Conservation (phyloP, 1,140 invertebrate genomes). For the Leptoteleia sp. region DNA sequence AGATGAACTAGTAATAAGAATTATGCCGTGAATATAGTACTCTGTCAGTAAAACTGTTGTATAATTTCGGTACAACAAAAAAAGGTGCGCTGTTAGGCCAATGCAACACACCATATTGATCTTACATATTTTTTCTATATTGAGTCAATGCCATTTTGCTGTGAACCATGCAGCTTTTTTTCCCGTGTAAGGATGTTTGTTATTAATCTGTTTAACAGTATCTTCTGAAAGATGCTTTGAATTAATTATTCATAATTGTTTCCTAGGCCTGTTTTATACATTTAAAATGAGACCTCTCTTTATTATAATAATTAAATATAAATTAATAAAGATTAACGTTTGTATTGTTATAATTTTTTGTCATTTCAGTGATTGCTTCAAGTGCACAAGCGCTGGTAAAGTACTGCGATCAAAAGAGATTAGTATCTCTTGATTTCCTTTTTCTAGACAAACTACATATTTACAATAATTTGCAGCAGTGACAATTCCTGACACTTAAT, state of each 20-base stretch:
- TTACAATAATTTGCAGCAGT: conserved; percentile 62
- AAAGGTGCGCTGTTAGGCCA: no score
- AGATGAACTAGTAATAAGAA: no score
- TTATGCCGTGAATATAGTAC: no score
- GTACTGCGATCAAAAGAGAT: conserved; percentile 46
- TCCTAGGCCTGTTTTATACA: conserved; percentile 25
- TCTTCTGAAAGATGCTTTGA: not conserved
- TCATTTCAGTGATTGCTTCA: conserved; percentile 36
- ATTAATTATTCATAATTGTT: not conserved
- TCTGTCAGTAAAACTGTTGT: no score
- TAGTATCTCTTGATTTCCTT: conserved; percentile 18
- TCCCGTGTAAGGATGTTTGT: no score
- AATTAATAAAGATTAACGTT: not conserved
- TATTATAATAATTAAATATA: conserved; percentile 2
- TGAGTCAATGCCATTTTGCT: no score
- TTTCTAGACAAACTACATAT: conserved; percentile 62
- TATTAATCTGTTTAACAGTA: not conserved
- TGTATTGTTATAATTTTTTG: conserved; percentile 24
- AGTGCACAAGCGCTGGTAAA: conserved; percentile 53
- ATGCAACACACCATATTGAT: no score
- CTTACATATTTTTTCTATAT: no score
- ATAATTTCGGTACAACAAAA: no score
- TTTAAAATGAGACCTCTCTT: no score
- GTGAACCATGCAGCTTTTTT: no score
- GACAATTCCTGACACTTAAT: conserved; percentile 55